Evolutionary conservation across 2,113 vertebrate species (phyloP).

Genomic region (Bubo bubo): DNA sequence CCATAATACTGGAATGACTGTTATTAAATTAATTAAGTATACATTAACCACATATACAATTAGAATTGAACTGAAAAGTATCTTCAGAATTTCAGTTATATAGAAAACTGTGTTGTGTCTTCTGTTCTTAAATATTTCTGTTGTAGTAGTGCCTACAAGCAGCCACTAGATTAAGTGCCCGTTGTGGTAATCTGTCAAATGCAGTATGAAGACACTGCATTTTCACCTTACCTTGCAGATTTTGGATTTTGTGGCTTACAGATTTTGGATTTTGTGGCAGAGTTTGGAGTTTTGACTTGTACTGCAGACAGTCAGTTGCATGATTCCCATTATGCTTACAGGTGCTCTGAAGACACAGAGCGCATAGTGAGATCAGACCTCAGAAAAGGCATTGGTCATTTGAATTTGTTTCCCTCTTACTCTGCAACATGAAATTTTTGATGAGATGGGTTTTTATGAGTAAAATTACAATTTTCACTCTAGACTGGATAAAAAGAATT

Average conservation of each 20-base stretch:
- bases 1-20: not conserved
- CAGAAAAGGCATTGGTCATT: not conserved
- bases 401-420: not conserved
- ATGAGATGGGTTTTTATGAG: not conserved
- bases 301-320: not conserved
- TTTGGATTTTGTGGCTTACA: not conserved
- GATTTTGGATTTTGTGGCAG: not conserved
- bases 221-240: not conserved
- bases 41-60: not conserved
- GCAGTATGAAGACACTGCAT: not conserved
- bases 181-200: not conserved
- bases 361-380: rapidly evolving
- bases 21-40: conserved; percentile 24
- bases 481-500: not conserved
- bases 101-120: not conserved
- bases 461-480: not conserved
- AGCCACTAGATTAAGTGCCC: not conserved
- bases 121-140: not conserved
- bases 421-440: not conserved
- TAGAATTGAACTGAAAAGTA: not conserved
- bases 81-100: not conserved
- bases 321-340: not conserved
- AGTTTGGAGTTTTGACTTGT: not conserved
- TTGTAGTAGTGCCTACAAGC: not conserved
- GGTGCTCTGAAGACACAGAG: not conserved